phyloP scores from a whole-genome alignment of 2,888 invertebrate species.

The Drosophila mercatorum region DNA sequence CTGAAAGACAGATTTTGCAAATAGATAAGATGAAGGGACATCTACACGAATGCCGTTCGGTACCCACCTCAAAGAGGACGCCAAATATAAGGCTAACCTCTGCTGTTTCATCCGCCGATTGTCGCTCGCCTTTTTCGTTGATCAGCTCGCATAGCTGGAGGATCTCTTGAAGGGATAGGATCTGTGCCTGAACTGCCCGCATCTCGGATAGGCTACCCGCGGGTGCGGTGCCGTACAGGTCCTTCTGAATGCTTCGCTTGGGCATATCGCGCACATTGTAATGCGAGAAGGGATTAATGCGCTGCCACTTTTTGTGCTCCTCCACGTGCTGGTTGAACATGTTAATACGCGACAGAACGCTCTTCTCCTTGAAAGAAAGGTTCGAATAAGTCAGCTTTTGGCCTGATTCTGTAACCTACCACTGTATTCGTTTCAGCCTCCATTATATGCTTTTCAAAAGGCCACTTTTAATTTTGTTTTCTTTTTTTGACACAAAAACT shows the following conservation, averaged over 20 bases:
- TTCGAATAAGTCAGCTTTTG: too few relatives aligned
- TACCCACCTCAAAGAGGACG: constrained; percentile 57
- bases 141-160: constrained; percentile 61
- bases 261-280: constrained; percentile 59
- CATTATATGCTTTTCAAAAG: constrained; percentile 26
- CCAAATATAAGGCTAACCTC: constrained; percentile 51
- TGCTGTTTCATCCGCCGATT: neutral
- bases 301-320: constrained; percentile 61
- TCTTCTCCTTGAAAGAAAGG: constrained; percentile 24
- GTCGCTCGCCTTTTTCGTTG: constrained; percentile 13
- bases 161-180: constrained; percentile 56
- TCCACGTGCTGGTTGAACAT: constrained; percentile 61
- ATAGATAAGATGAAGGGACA: too few relatives aligned
- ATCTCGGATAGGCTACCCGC: constrained; percentile 63
- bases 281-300: constrained; percentile 63
- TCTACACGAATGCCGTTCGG: neutral
- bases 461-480: neutral
- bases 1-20: constrained; percentile 84
- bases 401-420: constrained; percentile 8
- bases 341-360: constrained; percentile 61
- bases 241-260: constrained; percentile 42
- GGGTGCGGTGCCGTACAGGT: constrained; percentile 60
- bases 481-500: constrained; percentile 4
- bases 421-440: constrained; percentile 12
- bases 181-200: constrained; percentile 52